Evolutionary conservation across 2,888 invertebrate species (phyloP).

Genomic region (Koerneria pararmatus): DNA sequence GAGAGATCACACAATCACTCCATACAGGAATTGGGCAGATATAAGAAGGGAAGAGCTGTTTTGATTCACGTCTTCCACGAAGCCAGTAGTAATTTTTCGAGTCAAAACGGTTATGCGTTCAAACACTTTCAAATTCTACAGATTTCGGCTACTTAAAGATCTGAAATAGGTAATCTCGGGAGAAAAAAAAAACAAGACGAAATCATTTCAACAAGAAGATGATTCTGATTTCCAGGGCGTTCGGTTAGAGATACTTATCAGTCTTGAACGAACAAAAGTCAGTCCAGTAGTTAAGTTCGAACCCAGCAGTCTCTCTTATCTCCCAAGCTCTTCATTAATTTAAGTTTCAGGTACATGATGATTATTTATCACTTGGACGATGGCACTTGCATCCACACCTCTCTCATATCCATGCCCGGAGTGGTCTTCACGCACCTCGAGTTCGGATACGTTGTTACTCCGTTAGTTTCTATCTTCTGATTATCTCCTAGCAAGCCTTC

Average conservation of each 20-base stretch:
- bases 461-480: slow-evolving; percentile 31
- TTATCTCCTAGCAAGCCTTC: no score
- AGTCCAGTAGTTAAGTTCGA: no score
- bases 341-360: slow-evolving; percentile 65
- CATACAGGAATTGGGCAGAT: slow-evolving; percentile 53
- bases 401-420: slow-evolving; percentile 75
- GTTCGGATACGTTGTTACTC: slow-evolving; percentile 64
- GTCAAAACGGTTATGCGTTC: neutral
- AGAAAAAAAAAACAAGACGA: neutral
- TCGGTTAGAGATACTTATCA: no score
- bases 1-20: slow-evolving; percentile 77
- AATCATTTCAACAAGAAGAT: neutral
- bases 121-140: neutral
- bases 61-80: no score
- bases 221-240: no score
- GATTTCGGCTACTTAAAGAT: neutral
- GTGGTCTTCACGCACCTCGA: slow-evolving; percentile 65
- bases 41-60: slow-evolving; percentile 40
- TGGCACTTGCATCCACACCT: slow-evolving; percentile 71
- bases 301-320: no score
- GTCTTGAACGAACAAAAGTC: no score
- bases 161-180: neutral
- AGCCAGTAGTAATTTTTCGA: no score
- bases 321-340: no score
- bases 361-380: slow-evolving; percentile 75